phyloP scores from a whole-genome alignment of 2,113 vertebrate genomes.

The Dicentrarchus labrax region DNA sequence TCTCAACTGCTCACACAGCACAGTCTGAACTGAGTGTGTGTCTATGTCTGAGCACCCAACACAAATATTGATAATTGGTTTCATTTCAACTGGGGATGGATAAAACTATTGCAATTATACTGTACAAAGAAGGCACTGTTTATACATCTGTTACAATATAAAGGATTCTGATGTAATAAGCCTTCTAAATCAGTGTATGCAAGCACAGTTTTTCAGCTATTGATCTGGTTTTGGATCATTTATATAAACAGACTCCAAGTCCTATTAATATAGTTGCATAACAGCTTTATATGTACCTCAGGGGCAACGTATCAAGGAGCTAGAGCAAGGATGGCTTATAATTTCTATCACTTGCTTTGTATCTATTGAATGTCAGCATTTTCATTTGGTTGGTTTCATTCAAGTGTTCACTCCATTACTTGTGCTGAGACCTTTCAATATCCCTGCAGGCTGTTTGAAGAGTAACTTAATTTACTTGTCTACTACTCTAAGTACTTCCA shows the following conservation, averaged over 20 bases:
- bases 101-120: not conserved
- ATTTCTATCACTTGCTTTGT: constrained; percentile 40
- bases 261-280: constrained; percentile 30
- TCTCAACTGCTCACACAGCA: constrained; percentile 1
- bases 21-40: not conserved
- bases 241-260: not conserved
- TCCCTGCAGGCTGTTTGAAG: constrained; percentile 9
- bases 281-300: constrained; percentile 26
- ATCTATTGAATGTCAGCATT: constrained; percentile 20
- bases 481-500: not conserved
- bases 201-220: constrained; percentile 33
- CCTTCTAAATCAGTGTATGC: constrained; percentile 32
- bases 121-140: not conserved
- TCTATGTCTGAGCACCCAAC: constrained; percentile 2
- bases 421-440: constrained; percentile 7
- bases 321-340: constrained; percentile 11
- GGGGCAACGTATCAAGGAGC: constrained; percentile 29
- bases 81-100: not conserved
- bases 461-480: not conserved
- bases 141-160: not conserved
- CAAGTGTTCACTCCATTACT: constrained; percentile 25
- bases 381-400: constrained; percentile 30
- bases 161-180: constrained; percentile 11
- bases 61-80: constrained; percentile 19
- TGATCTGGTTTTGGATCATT: constrained; percentile 33